Conservation (phyloP, 2,797 vertebrate species). For the Sciaenops ocellatus region DNA sequence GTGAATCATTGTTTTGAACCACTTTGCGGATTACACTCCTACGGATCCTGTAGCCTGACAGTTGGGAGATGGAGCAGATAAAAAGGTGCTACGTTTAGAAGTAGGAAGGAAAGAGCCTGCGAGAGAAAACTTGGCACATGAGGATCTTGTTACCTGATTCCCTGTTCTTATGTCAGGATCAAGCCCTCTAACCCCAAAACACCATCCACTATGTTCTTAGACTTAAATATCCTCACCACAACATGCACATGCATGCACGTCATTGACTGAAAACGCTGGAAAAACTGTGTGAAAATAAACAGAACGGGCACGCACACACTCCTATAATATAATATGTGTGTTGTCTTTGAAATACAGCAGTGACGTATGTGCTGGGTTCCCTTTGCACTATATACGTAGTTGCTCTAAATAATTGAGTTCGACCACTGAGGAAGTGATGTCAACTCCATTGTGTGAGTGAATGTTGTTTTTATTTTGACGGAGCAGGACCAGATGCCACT, state of each 20-base stretch:
- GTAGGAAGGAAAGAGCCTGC: slow-evolving; percentile 14
- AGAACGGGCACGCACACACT: not conserved
- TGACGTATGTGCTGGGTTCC: slow-evolving; percentile 16
- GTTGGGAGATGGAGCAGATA: slow-evolving; percentile 39
- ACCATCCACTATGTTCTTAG: slow-evolving; percentile 3
- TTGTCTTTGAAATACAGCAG: slow-evolving; percentile 6
- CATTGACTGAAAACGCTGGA: not conserved
- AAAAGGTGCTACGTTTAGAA: slow-evolving; percentile 22
- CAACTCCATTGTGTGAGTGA: slow-evolving; percentile 22
- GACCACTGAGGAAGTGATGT: slow-evolving; percentile 21
- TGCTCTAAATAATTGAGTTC: slow-evolving; percentile 57
- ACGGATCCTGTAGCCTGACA: slow-evolving; percentile 28
- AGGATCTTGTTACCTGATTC: slow-evolving; percentile 21
- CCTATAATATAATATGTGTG: not conserved
- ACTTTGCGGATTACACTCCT: slow-evolving; percentile 54
- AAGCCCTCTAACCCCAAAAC: slow-evolving; percentile 27
- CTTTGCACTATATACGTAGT: not conserved
- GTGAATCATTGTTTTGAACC: slow-evolving; percentile 68
- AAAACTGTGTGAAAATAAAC: slow-evolving; percentile 8
- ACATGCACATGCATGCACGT: not conserved
- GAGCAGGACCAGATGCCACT: slow-evolving; percentile 8
- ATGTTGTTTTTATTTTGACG: slow-evolving; percentile 34
- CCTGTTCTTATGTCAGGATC: slow-evolving; percentile 39
- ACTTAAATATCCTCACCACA: slow-evolving; percentile 16
- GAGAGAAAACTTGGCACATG: not conserved